These are phyloP conservation scores for Gallinago solitaria DNA, from an alignment of 2,797 vertebrate species.

Conservation along the genomic window DNA sequence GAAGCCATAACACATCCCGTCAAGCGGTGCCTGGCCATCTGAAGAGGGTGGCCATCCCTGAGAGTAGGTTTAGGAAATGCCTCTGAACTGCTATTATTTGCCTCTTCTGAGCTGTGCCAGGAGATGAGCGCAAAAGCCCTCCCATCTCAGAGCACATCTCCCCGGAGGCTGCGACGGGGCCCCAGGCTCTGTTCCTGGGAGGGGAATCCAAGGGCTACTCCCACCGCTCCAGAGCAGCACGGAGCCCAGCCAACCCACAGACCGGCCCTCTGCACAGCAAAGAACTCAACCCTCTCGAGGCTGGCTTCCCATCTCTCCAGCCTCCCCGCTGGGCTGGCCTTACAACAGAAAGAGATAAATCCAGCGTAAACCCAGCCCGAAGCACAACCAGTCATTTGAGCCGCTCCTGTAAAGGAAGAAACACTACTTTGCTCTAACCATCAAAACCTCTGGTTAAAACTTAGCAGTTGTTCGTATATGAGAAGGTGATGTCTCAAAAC, in stretches of 20 bases:
- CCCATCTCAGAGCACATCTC: not conserved
- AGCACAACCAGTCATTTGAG: not conserved
- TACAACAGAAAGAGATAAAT: not conserved
- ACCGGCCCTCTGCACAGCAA: no score
- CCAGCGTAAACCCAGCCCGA: not conserved
- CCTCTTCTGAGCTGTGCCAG: not conserved
- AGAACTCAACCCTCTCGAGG: not conserved
- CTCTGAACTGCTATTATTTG: not conserved
- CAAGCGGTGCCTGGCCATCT: not conserved
- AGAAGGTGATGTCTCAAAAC: not conserved
- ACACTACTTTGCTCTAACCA: not conserved
- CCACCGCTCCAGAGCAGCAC: not conserved
- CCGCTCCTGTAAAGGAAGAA: not conserved
- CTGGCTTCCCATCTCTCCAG: not conserved
- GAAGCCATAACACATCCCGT: rapidly evolving
- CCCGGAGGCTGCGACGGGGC: rapidly evolving
- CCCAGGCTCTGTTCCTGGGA: not conserved
- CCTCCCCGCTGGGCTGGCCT: not conserved
- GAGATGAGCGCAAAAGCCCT: not conserved
- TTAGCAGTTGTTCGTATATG: not conserved
- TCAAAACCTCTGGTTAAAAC: not conserved
- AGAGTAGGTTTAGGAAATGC: not conserved
- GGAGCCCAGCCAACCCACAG: not conserved
- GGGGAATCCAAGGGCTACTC: not conserved
- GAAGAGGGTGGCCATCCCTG: not conserved